These are phyloP conservation scores for Gasterosteus aculeatus DNA, from an alignment of 2,113 vertebrate species.

Conservation along the genomic window DNA sequence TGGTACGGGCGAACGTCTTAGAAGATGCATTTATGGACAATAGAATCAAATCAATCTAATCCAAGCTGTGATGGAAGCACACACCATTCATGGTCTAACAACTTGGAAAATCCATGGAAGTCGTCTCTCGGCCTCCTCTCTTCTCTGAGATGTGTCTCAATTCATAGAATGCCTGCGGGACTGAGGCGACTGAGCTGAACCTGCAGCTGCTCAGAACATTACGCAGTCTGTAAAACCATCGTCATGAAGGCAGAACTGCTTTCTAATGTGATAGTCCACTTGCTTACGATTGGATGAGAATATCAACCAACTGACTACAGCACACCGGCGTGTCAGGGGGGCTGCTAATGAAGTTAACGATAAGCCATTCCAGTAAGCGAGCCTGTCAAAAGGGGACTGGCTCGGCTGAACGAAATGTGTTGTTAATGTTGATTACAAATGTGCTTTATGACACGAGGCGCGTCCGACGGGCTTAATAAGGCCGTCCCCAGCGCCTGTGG, in stretches of 20 bases:
- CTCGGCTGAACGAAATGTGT: not conserved
- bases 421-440: not conserved
- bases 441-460: not conserved
- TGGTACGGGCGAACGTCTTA: not conserved
- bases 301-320: not conserved
- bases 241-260: not conserved
- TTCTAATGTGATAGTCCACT: not conserved
- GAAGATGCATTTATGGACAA: not conserved
- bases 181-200: constrained; percentile 8
- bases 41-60: constrained; percentile 2
- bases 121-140: not conserved
- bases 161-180: constrained; percentile 3
- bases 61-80: constrained; percentile 11
- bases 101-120: constrained; percentile 5
- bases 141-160: constrained; percentile 4
- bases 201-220: not conserved
- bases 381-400: not conserved
- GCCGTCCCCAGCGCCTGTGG: not conserved
- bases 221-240: not conserved
- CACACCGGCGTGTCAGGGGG: not conserved
- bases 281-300: not conserved
- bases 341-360: not conserved
- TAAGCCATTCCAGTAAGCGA: not conserved
- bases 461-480: not conserved
- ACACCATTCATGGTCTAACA: constrained; percentile 2